phyloP scores from a whole-genome alignment of 92 coral and sea anemone genomes.

The Isaurus tuberculatus region DNA sequence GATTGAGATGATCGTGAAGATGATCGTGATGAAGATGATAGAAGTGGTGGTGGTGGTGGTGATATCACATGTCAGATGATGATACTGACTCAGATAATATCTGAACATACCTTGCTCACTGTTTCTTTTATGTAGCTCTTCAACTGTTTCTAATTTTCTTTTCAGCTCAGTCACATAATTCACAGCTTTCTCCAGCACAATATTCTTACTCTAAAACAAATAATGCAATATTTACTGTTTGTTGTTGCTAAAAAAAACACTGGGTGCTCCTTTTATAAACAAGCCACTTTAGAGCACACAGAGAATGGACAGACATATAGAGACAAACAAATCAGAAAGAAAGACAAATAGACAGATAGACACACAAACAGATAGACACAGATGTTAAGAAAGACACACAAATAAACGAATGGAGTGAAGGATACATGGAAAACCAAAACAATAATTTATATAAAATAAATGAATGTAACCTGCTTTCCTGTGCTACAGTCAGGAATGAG shows the following conservation, averaged over 20 bases:
- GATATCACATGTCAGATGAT: not conserved
- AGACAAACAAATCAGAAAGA: too few species aligned
- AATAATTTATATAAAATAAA: not conserved
- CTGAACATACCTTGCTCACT: conserved; percentile 75
- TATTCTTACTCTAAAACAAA: conserved; percentile 86
- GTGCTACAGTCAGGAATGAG: conserved; percentile 76
- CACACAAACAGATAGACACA: too few species aligned
- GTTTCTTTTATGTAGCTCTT: conserved; percentile 68
- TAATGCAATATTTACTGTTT: not conserved
- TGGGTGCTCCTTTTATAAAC: not conserved
- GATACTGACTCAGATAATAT: not conserved
- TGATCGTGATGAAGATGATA: not conserved
- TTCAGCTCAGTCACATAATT: conserved; percentile 82
- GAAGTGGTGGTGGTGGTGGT: not conserved
- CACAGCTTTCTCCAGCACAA: conserved; percentile 92
- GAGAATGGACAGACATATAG: too few species aligned
- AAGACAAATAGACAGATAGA: too few species aligned
- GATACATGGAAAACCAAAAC: not conserved
- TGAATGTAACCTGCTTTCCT: conserved; percentile 83
- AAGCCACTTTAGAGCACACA: too few species aligned
- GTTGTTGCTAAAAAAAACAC: too few species aligned
- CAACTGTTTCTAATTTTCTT: conserved; percentile 59
- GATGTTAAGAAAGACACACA: not conserved
- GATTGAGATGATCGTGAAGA: not conserved
- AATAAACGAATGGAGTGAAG: not conserved